Base-by-base conservation (phyloP, 2,113 vertebrate species). In the Nothoprocta perdicaria region DNA sequence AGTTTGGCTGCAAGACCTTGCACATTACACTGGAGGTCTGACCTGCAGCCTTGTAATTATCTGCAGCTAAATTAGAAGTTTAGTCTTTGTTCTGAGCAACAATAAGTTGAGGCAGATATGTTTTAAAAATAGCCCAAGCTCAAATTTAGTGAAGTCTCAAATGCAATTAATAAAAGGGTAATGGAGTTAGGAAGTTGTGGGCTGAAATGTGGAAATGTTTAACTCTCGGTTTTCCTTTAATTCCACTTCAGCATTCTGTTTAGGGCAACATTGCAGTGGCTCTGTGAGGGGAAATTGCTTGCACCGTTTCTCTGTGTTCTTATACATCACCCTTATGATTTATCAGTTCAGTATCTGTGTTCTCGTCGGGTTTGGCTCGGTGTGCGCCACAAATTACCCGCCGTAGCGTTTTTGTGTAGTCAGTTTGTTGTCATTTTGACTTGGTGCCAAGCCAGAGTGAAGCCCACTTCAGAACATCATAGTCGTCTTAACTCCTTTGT, bases 61-160 rank as follows among this genome's bases (percentile, higher is more conserved):
- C 96, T 92, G 43, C 94, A 88, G 94, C 94, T 95, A 96, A 96
- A 97, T 97, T 94, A 95, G 94, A 78, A 97, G 93, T 93, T 94
- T 92, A 95, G 94, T 96, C 96, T 96, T 96, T 93, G 92, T 95
- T 96, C 95, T 92, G 80, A 84, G 89, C 85, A 93, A 96, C 96
- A 95, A 81, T 93, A 91, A 93, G 76, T 93, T 94, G 96, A 97
- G 90, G 94, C 88, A 82, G 89, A 96, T 94, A 91, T 77, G 61
- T 93, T 96, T 96, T 96, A 96, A 96, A 97, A 97, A 96, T 96
- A 97, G 93, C 89, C 86, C 76, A 58, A 89, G 89, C 93, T 90
- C 52, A 88, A 93, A 77, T 95, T 96, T 93, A 88, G 93, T 88
- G 93, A 95, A 94, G 86, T 97, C 96, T 92, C 91, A 83, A 83